phyloP scores from a whole-genome alignment of 2,113 vertebrate genomes.

The Oryzias woworae region DNA sequence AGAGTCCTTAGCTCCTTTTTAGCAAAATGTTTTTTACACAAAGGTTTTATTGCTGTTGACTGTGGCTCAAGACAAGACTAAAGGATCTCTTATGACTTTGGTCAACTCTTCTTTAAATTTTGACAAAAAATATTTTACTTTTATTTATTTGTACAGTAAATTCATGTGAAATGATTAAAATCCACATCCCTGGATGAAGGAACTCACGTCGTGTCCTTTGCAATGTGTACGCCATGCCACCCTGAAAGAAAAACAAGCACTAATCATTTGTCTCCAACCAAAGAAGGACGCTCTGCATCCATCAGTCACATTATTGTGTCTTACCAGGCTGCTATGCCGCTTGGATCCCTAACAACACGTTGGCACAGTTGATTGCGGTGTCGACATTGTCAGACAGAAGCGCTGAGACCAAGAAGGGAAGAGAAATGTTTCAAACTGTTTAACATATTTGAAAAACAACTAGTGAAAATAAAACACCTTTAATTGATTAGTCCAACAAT shows the following conservation, averaged over 20 bases:
- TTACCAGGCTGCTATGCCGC: conserved; percentile 46
- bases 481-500: too few species aligned
- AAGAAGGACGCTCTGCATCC: neutral
- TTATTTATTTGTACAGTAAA: neutral
- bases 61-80: too few species aligned
- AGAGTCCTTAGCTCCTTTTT: too few species aligned
- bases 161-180: neutral
- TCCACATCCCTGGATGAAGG: conserved; percentile 37
- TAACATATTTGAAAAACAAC: neutral
- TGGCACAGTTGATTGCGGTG: conserved; percentile 39
- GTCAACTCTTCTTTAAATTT: neutral
- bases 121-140: neutral
- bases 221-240: conserved; percentile 23
- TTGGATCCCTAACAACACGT: conserved; percentile 21
- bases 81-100: too few species aligned
- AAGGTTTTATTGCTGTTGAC: too few species aligned
- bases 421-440: neutral
- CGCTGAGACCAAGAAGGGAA: neutral
- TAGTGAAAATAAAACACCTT: neutral
- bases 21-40: too few species aligned
- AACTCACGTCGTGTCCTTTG: neutral
- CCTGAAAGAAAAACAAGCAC: conserved; percentile 37
- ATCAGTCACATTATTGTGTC: neutral
- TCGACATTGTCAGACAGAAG: conserved; percentile 10
- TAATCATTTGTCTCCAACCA: neutral